A percentile compares a stretch with the other conserved stretches of the same genome.
phyloP scores from a whole-genome alignment of 2,888 invertebrate species.

The Octonoba sinensis region DNA sequence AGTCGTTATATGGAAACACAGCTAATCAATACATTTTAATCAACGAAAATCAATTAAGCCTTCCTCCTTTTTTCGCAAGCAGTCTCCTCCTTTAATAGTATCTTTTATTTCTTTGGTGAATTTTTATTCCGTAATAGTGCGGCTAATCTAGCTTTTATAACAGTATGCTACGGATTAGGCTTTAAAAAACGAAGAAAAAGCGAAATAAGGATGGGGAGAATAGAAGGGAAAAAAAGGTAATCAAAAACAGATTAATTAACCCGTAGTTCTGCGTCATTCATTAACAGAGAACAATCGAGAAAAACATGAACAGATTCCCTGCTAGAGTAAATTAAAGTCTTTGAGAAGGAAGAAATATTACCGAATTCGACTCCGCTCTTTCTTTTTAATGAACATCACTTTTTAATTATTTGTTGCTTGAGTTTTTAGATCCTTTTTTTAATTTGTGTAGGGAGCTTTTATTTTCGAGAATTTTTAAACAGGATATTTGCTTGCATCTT shows the following conservation, averaged over 20 bases:
- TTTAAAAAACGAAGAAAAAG: too few relatives aligned
- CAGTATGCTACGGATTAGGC: slow-evolving; percentile 13
- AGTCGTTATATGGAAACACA: slow-evolving; percentile 22
- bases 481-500: too few relatives aligned
- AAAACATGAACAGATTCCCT: slow-evolving; percentile 6
- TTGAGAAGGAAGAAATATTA: slow-evolving; percentile 1
- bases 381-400: too few relatives aligned
- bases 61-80: not conserved
- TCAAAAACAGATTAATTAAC: slow-evolving; percentile 62
- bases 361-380: too few relatives aligned
- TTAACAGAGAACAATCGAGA: slow-evolving; percentile 38
- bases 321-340: slow-evolving; percentile 32
- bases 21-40: slow-evolving; percentile 58
- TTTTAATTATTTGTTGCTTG: too few relatives aligned
- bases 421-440: too few relatives aligned
- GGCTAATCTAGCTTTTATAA: slow-evolving; percentile 43
- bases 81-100: slow-evolving; percentile 8
- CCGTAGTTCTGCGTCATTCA: slow-evolving; percentile 32
- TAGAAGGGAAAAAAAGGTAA: slow-evolving; percentile 13
- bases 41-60: slow-evolving; percentile 60
- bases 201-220: slow-evolving; percentile 2
- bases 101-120: not conserved
- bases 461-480: too few relatives aligned
- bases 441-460: too few relatives aligned
- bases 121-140: slow-evolving; percentile 1